phyloP scores from a whole-genome alignment of 2,888 invertebrate species.

The Patella ulyssiponensis region DNA sequence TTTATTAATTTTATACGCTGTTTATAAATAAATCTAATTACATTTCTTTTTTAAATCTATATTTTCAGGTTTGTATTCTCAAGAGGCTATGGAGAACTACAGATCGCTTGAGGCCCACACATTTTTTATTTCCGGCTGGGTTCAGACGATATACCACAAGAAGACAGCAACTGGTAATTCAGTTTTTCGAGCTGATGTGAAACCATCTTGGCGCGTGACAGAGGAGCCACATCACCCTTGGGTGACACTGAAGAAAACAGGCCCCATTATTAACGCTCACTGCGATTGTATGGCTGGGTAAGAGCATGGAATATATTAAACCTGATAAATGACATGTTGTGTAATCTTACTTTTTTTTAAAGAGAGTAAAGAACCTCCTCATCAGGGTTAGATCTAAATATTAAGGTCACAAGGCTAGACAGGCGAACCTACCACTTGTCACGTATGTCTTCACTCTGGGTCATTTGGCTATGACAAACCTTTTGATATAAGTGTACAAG shows the following conservation, averaged over 20 bases:
- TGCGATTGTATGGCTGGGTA: too few species aligned
- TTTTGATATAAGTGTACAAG: too few species aligned
- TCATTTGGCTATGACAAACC: too few species aligned
- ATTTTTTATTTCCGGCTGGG: constrained; percentile 14
- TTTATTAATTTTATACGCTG: not conserved
- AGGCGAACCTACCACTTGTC: too few species aligned
- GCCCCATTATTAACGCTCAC: not conserved
- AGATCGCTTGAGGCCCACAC: constrained; percentile 10
- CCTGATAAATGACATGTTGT: too few species aligned
- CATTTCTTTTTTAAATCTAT: not conserved
- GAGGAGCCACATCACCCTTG: constrained; percentile 20
- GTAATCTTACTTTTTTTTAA: too few species aligned
- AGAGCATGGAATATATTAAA: too few species aligned
- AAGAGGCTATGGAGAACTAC: constrained; percentile 17
- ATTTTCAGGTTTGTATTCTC: constrained; percentile 19
- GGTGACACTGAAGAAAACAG: not conserved
- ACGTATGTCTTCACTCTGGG: too few species aligned
- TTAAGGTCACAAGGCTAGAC: too few species aligned
- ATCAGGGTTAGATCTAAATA: too few species aligned
- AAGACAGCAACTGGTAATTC: not conserved
- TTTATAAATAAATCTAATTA: not conserved
- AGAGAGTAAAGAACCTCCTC: too few species aligned
- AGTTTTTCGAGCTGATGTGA: too few species aligned
- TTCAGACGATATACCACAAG: constrained; percentile 17
- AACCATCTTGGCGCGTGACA: constrained; percentile 12